These are phyloP conservation scores for Sphaeridia pumilis DNA, from an alignment of 2,888 invertebrate species.

Conservation along the genomic window DNA sequence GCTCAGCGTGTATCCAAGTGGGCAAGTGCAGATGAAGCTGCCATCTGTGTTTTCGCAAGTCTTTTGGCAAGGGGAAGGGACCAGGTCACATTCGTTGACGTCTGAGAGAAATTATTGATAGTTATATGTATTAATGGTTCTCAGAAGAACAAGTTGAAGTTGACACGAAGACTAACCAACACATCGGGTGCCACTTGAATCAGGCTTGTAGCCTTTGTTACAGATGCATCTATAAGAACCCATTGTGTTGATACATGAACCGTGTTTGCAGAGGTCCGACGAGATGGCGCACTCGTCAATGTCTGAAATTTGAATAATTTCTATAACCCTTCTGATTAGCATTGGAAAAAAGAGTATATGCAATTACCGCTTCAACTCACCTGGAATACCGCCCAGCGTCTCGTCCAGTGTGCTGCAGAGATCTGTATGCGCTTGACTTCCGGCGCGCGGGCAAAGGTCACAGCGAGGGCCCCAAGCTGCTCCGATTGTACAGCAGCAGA, in stretches of 20 bases:
- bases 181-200: slow-evolving; percentile 57
- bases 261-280: slow-evolving; percentile 65
- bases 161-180: slow-evolving; percentile 45
- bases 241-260: slow-evolving; percentile 70
- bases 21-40: slow-evolving; percentile 59
- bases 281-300: slow-evolving; percentile 75
- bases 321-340: too few relatives aligned
- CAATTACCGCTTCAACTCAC: too few relatives aligned
- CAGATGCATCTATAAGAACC: slow-evolving; percentile 74
- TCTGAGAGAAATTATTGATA: slow-evolving; percentile 42
- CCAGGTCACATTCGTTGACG: slow-evolving; percentile 63
- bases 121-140: too few relatives aligned
- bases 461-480: slow-evolving; percentile 74
- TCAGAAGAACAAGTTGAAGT: too few relatives aligned
- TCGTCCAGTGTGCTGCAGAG: slow-evolving; percentile 45
- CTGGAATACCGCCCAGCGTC: background rate
- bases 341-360: too few relatives aligned
- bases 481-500: slow-evolving; percentile 72
- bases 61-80: slow-evolving; percentile 65
- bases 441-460: slow-evolving; percentile 61
- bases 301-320: too few relatives aligned
- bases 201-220: slow-evolving; percentile 59
- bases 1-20: slow-evolving; percentile 60
- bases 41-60: slow-evolving; percentile 69
- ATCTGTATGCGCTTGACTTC: slow-evolving; percentile 57